A percentile compares a stretch with the other conserved stretches of the same genome.
Evolutionary conservation across 2,113 vertebrate species (phyloP).

Genomic region (Nycticebus coucang): DNA sequence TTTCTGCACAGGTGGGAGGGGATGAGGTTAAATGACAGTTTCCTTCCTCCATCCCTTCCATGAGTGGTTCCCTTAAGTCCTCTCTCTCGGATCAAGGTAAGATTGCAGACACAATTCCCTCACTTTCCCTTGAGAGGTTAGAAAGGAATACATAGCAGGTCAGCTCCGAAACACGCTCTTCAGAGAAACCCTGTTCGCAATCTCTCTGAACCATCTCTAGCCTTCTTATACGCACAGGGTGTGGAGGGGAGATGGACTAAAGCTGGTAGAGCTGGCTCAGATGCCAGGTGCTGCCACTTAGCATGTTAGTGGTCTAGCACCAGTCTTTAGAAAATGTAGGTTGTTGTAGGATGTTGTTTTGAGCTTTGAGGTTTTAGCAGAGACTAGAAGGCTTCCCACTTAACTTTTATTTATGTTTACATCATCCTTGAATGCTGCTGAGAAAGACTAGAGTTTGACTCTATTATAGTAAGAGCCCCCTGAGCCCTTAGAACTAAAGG

Average conservation of each 20-base stretch:
- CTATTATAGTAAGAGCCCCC: not conserved
- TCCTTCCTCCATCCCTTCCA: not conserved
- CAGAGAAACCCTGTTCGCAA: not conserved
- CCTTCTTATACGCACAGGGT: not conserved
- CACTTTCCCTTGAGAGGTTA: not conserved
- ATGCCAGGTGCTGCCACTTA: not conserved
- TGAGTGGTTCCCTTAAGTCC: not conserved
- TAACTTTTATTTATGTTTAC: not conserved
- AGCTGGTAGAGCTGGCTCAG: not conserved
- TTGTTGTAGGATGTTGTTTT: not conserved
- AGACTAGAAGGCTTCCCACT: not conserved
- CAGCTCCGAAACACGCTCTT: not conserved
- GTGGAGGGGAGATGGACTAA: not conserved
- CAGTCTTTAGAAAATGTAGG: not conserved
- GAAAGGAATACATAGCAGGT: not conserved
- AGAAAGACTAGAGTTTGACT: not conserved
- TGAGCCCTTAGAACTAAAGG: not conserved
- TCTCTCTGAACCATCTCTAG: not conserved
- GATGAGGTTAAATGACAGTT: not conserved
- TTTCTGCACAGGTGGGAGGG: not conserved
- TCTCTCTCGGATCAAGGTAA: not conserved
- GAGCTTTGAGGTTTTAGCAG: conserved; percentile 9
- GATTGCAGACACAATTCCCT: not conserved
- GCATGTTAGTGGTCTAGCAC: not conserved
- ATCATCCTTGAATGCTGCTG: not conserved